phyloP scores from a whole-genome alignment of 1,140 invertebrate genomes.

The Spodoptera frugiperda region DNA sequence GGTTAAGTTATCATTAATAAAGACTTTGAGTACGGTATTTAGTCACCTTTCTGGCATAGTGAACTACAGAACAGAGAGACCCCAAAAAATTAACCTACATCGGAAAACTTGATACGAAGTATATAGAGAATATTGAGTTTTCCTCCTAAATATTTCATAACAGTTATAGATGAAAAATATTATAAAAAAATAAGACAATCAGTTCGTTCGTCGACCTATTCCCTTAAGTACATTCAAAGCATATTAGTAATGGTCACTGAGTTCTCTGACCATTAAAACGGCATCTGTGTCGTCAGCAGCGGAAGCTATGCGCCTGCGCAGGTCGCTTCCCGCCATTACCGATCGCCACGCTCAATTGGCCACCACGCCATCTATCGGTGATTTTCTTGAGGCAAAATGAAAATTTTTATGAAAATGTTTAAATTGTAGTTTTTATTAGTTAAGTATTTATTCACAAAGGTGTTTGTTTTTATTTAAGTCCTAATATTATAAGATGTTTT shows the following conservation, averaged over 20 bases:
- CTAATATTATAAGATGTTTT: no score
- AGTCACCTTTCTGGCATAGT: no score
- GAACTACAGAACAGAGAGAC: no score
- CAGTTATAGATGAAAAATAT: neutral
- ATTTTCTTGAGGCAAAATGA: constrained; percentile 1
- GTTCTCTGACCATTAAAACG: constrained; percentile 46
- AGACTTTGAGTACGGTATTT: no score
- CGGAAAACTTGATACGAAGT: no score
- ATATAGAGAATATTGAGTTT: no score
- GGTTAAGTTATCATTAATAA: no score
- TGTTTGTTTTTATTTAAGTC: no score
- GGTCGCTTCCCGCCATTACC: constrained; percentile 42
- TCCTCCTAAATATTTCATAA: no score
- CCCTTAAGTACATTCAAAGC: constrained; percentile 40
- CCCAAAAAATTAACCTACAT: no score
- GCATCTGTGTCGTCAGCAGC: constrained; percentile 46
- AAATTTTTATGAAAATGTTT: neutral
- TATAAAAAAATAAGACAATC: constrained; percentile 7
- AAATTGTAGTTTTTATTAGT: no score
- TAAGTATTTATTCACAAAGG: no score
- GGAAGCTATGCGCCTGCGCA: constrained; percentile 36
- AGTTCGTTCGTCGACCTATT: constrained; percentile 30
- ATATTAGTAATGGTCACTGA: constrained; percentile 47
- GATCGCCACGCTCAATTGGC: constrained; percentile 42
- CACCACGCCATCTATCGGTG: constrained; percentile 36